Evolutionary conservation across 1,140 invertebrate species (phyloP), one percentile per base, ranked within the genome.

Genomic region (Drosophila truncata): DNA sequence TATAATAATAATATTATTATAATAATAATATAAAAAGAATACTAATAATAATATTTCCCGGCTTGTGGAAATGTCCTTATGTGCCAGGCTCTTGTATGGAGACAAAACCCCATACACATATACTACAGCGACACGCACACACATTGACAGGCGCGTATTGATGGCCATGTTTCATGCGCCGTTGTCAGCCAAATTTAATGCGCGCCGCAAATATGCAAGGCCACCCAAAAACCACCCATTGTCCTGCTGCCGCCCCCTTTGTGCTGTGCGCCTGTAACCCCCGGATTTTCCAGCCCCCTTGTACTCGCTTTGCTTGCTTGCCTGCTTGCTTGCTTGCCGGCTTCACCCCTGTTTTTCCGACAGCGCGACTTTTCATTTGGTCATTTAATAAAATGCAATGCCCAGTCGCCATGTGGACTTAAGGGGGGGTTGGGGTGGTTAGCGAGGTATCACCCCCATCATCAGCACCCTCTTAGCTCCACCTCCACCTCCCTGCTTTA

Each of bases 181-280:
- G 84, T 88, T 87, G 83, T 87, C 83, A 83, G 80, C 85, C 85
- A 88, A 88, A 90, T 84, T 88, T 88, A 90, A 90, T 90, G 85
- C 84, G 85, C 84, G 77, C 83, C 84, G 77, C 84, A 87, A 87
- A 87, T 87, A 88, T 83, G 84, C 80, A 83, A 83, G 62, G 74
- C 73, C 62, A 65, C 61, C 72, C 69, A 69, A 83, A 83, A 59
- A 65, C 73, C 62, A 58, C 61, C 72, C 69, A 69, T 58, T 44
- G 46, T 25, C 8, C 47, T 46, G 23, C 52, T 61, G 29, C 25
- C 27, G 10, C 44, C 18, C 16, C 41, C 2, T 41, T 33, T 42
- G 49, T 20, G 29, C 14, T 20, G 29, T 8, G 31, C 50, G 18
- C 31, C 18, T 18, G 39, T 10, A 14, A 11, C 23, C 42, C 18